Base-by-base conservation (phyloP, 2,113 vertebrate species). In the Ictidomys tridecemlineatus region DNA sequence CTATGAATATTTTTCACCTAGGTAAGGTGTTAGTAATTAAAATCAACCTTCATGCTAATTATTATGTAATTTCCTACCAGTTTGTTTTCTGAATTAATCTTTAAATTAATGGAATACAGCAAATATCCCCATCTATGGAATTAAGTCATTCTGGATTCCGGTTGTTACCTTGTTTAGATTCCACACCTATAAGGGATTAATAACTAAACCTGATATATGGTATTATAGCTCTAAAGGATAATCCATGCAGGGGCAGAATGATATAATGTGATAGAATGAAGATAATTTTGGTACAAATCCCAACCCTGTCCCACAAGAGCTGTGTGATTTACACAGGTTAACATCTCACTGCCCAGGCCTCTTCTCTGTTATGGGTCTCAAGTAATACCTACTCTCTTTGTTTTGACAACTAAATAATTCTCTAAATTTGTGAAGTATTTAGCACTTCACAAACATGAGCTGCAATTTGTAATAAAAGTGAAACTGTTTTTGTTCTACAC, bases 1-100 rank as follows among this genome's bases (percentile, higher is more conserved):
- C 24, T 86, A 4, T 58, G 4, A 91, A 26, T 26, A 69, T 37
- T 51, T 96, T 89, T 16, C 22, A 61, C 9, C 58, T 11, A 51
- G 28, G 77, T 72, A 77, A 28, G 70, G 83, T 78, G 63, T 63
- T 53, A 91, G 37, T 28, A 69, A 88, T 73, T 91, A 74, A 95
- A 70, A 73, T 78, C 37, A 61, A 22, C 61, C 32, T 91, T 91
- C 26, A 73, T 56, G 16, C 12, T 32, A 77, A 61, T 72, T 69
- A 83, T 63, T 72, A 78, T 28, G 45, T 45, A 77, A 69, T n/a
- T 0, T 42, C 32, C 28, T 72, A 28, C n/a, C 28, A 20, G 4
- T 9, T 45, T 88, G 77, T 51, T 37, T 30, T 93, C 85, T 80
- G 61, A 53, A 10, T 0, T 58, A 42, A 85, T 42, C 12, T 53